A percentile compares a stretch with the other conserved stretches of the same genome.
These are phyloP conservation scores for Mesoclemmys tuberculata DNA, from an alignment of 2,113 vertebrate genomes.

Conservation along the genomic window DNA sequence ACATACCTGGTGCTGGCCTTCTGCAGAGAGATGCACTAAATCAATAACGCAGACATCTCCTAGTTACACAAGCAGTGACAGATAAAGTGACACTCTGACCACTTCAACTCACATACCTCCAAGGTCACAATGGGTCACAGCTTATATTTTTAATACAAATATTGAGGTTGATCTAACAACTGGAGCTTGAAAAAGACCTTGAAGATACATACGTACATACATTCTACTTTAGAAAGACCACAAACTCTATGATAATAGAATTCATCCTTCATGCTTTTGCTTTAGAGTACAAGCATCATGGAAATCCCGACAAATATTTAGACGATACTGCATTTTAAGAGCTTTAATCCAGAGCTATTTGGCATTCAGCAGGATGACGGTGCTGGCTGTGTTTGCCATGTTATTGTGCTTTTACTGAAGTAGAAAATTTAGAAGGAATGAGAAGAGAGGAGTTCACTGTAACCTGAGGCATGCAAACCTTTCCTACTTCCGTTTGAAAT, in stretches of 20 bases:
- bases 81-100: background rate
- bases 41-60: background rate
- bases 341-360: background rate
- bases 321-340: slow-evolving; percentile 16
- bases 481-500: background rate
- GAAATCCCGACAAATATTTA: background rate
- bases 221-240: background rate
- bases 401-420: background rate
- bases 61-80: background rate
- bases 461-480: background rate
- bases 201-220: background rate
- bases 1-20: background rate
- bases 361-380: background rate
- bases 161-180: background rate
- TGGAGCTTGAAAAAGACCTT: background rate
- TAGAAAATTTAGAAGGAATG: background rate
- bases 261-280: background rate
- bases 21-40: background rate
- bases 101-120: background rate
- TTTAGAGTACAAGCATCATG: slow-evolving; percentile 37
- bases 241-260: background rate
- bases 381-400: background rate
- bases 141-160: accelerated
- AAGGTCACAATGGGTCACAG: background rate
- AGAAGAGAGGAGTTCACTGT: background rate